Conservation (phyloP, 1,140 invertebrate genomes). For the Aphelinus atriplicis region DNA sequence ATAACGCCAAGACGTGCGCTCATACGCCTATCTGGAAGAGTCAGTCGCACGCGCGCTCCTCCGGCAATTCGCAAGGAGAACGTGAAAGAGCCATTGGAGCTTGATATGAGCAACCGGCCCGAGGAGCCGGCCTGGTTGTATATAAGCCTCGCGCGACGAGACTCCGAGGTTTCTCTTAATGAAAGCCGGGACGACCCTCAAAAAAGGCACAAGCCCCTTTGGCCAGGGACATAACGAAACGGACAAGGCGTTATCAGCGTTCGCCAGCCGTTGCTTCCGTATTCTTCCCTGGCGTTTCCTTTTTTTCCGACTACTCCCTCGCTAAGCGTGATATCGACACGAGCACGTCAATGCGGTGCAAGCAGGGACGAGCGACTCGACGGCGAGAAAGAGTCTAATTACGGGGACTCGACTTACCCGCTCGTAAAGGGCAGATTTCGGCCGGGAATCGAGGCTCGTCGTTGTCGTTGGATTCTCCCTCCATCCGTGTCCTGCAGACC, state of each 20-base stretch:
- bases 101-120: neutral
- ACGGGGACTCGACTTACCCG: slow-evolving; percentile 40
- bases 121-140: neutral
- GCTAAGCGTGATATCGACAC: slow-evolving; percentile 55
- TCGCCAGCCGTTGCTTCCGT: slow-evolving; percentile 54
- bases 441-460: neutral
- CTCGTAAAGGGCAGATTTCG: slow-evolving; percentile 36
- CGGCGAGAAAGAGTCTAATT: slow-evolving; percentile 43
- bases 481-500: neutral
- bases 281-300: slow-evolving; percentile 15
- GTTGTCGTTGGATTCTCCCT: neutral
- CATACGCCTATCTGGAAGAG: slow-evolving; percentile 53
- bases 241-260: slow-evolving; percentile 62
- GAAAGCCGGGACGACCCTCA: slow-evolving; percentile 48
- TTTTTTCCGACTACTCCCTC: slow-evolving; percentile 44
- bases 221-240: slow-evolving; percentile 56
- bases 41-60: neutral
- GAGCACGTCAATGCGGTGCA: slow-evolving; percentile 46
- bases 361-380: slow-evolving; percentile 28
- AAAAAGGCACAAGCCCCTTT: slow-evolving; percentile 11
- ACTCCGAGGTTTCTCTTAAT: slow-evolving; percentile 65
- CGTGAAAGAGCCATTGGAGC: slow-evolving; percentile 56
- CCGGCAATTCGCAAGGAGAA: neutral
- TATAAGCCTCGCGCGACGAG: slow-evolving; percentile 40
- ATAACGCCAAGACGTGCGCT: slow-evolving; percentile 2